phyloP scores from a whole-genome alignment of 1,140 invertebrate genomes.

The Drosophila yakuba region DNA sequence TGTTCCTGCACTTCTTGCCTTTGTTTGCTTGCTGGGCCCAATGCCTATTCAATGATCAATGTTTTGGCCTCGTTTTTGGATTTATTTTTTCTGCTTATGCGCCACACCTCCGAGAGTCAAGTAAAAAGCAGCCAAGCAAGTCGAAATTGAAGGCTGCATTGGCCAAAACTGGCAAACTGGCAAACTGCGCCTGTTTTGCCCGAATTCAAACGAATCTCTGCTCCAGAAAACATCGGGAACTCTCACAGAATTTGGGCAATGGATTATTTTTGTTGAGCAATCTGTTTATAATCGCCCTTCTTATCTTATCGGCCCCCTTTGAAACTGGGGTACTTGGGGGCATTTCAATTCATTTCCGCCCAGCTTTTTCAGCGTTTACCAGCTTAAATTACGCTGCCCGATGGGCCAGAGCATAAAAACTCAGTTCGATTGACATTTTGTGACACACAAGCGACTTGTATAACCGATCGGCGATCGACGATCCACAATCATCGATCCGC shows the following conservation, averaged over 20 bases:
- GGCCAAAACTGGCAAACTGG: background rate
- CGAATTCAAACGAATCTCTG: slow-evolving; percentile 34
- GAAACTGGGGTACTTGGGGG: background rate
- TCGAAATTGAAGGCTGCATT: slow-evolving; percentile 55
- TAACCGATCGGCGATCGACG: slow-evolving; percentile 39
- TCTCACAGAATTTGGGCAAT: background rate
- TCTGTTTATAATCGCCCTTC: slow-evolving; percentile 32
- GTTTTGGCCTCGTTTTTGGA: slow-evolving; percentile 53
- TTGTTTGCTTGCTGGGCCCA: slow-evolving; percentile 31
- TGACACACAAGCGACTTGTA: slow-evolving; percentile 55
- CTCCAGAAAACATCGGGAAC: slow-evolving; percentile 39
- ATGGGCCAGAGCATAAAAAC: background rate
- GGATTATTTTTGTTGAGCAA: slow-evolving; percentile 21
- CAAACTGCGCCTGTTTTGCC: slow-evolving; percentile 1
- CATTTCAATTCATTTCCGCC: slow-evolving; percentile 16
- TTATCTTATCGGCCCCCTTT: slow-evolving; percentile 42
- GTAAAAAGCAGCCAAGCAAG: slow-evolving; percentile 52
- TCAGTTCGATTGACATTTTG: slow-evolving; percentile 29
- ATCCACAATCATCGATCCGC: slow-evolving; percentile 42
- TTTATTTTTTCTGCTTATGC: slow-evolving; percentile 35
- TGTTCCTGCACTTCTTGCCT: slow-evolving; percentile 16
- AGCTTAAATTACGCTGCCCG: slow-evolving; percentile 3
- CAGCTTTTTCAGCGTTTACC: background rate
- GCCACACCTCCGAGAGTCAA: slow-evolving; percentile 36
- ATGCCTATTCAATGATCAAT: slow-evolving; percentile 33